These are phyloP conservation scores for Carcina quercana DNA, from an alignment of 2,888 invertebrate species.

Conservation along the genomic window DNA sequence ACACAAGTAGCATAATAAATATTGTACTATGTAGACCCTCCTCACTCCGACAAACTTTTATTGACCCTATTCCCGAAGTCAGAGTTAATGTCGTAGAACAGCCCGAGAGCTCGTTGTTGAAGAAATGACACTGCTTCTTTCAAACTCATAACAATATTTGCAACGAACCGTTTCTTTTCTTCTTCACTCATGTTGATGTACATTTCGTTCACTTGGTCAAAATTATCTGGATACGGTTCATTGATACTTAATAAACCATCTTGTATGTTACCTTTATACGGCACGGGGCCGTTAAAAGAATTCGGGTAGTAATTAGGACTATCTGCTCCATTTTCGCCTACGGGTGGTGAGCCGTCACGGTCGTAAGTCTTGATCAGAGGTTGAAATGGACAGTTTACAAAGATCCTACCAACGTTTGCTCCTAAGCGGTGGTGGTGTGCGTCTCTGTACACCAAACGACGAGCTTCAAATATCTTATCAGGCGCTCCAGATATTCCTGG, in stretches of 20 bases:
- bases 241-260: conserved; percentile 7
- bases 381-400: conserved; percentile 26
- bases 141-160: conserved; percentile 84
- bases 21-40: not conserved
- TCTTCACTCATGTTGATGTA: conserved; percentile 70
- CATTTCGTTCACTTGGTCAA: not conserved
- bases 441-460: conserved; percentile 66
- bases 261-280: conserved; percentile 25
- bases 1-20: too few relatives aligned
- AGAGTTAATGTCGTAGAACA: conserved; percentile 83
- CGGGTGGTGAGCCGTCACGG: conserved; percentile 29
- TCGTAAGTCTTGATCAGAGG: conserved; percentile 20
- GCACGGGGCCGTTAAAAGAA: conserved; percentile 30
- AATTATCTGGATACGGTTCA: conserved; percentile 1
- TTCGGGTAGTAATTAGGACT: conserved; percentile 33
- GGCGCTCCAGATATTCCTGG: conserved; percentile 67
- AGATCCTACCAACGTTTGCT: conserved; percentile 28
- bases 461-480: conserved; percentile 67
- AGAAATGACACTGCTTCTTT: conserved; percentile 77
- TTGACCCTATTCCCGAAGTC: conserved; percentile 76
- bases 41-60: conserved; percentile 16
- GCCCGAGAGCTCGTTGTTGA: conserved; percentile 74
- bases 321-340: conserved; percentile 23
- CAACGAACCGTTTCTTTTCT: conserved; percentile 79
- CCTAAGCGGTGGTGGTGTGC: conserved; percentile 56